These are phyloP conservation scores for Natrix natrix DNA, from an alignment of 2,797 vertebrate species.

Conservation along the genomic window DNA sequence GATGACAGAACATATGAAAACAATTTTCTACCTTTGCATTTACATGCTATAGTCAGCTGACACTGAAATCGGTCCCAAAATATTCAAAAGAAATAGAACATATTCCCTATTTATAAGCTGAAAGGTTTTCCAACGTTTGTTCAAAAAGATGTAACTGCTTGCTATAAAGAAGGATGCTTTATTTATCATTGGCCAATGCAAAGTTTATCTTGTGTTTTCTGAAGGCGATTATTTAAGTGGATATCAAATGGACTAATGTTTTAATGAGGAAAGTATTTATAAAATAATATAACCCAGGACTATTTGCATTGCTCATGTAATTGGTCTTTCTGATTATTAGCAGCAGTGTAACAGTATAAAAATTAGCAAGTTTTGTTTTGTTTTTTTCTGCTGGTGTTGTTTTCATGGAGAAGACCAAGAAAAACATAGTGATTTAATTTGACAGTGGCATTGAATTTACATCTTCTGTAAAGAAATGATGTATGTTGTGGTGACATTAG, in stretches of 20 bases:
- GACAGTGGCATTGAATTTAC: neutral
- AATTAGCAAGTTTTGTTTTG: neutral
- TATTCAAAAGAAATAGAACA: neutral
- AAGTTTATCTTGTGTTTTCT: neutral
- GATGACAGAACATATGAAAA: neutral
- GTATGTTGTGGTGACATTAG: neutral
- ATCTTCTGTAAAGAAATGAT: neutral
- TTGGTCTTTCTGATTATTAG: neutral
- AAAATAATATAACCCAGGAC: neutral
- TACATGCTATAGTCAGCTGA: neutral
- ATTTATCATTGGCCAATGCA: neutral
- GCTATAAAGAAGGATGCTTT: neutral
- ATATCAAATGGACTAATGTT: neutral
- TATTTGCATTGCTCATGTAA: neutral
- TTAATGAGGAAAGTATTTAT: neutral
- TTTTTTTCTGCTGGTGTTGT: neutral
- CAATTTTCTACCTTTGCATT: neutral
- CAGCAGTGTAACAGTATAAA: neutral
- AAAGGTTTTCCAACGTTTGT: neutral
- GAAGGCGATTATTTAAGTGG: neutral
- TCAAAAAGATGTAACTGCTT: neutral
- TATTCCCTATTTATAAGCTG: neutral
- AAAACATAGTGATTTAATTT: rapidly evolving
- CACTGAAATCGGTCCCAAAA: neutral
- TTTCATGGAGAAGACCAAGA: neutral